A percentile compares a stretch with the other conserved stretches of the same genome.
Evolutionary conservation across 2,888 invertebrate genomes (phyloP).

Genomic region (Lepidocyrtoides sp.): DNA sequence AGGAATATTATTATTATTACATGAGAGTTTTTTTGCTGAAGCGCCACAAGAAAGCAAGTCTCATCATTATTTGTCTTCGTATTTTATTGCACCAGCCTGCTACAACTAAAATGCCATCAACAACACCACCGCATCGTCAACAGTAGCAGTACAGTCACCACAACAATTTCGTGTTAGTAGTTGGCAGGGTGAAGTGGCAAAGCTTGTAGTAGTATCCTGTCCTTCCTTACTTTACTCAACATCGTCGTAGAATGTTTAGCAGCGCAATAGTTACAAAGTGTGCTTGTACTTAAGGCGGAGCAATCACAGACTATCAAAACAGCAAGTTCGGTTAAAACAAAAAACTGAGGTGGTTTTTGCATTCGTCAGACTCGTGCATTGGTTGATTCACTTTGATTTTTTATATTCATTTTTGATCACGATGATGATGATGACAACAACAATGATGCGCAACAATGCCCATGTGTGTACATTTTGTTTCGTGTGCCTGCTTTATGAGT

Average conservation of each 20-base stretch:
- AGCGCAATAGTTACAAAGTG: not conserved
- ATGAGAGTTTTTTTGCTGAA: not conserved
- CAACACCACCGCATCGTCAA: constrained; percentile 7
- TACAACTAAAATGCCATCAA: not conserved
- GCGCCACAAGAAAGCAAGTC: constrained; percentile 36
- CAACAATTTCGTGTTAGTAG: not conserved
- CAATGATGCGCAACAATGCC: constrained; percentile 52
- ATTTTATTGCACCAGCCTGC: constrained; percentile 33
- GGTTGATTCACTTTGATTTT: constrained; percentile 68
- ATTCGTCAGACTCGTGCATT: constrained; percentile 62
- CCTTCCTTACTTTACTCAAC: constrained; percentile 9
- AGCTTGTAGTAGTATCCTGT: constrained; percentile 14
- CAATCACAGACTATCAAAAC: constrained; percentile 77
- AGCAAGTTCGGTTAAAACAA: constrained; percentile 72
- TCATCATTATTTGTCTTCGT: constrained; percentile 14
- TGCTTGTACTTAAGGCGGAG: constrained; percentile 65
- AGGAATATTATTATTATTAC: not conserved
- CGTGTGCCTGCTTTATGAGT: not conserved
- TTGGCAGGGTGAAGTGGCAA: constrained; percentile 16
- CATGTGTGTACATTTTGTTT: constrained; percentile 24
- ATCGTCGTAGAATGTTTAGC: constrained; percentile 15
- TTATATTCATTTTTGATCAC: constrained; percentile 46
- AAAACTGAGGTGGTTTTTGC: constrained; percentile 75
- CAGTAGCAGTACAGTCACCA: constrained; percentile 41
- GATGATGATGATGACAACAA: constrained; percentile 32